Conservation (phyloP, 1,140 invertebrate genomes). For the Aplysia californica region DNA sequence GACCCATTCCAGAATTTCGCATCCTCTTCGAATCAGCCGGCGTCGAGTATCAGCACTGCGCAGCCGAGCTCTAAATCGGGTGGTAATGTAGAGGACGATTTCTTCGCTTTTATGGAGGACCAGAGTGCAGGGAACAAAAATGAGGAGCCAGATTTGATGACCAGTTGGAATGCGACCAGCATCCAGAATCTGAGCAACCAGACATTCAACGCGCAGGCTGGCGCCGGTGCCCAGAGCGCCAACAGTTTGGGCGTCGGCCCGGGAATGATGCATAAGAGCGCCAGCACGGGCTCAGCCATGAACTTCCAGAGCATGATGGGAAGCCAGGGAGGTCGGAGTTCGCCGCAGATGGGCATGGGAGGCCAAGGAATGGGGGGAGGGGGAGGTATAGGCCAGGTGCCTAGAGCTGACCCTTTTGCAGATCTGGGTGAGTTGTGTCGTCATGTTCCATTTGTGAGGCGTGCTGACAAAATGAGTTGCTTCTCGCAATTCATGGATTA, state of each 20-base stretch:
- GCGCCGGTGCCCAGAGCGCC: not conserved
- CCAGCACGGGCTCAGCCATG: conserved; percentile 35
- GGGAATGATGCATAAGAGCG: conserved; percentile 39
- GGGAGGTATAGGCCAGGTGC: conserved; percentile 30
- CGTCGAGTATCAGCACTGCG: not conserved
- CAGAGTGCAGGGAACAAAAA: not conserved
- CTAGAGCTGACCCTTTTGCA: conserved; percentile 60
- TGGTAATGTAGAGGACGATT: conserved; percentile 40
- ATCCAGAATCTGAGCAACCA: conserved; percentile 23
- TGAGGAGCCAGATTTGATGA: conserved; percentile 53
- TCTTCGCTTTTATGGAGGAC: conserved; percentile 49
- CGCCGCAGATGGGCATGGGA: conserved; percentile 18
- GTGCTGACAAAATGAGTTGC: no score
- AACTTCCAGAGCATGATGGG: conserved; percentile 27
- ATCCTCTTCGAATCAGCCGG: conserved; percentile 8
- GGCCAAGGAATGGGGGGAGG: no score
- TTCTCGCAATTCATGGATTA: no score
- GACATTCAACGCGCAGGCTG: conserved; percentile 21
- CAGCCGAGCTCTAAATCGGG: not conserved
- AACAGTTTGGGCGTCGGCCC: conserved; percentile 9
- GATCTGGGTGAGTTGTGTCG: conserved; percentile 60
- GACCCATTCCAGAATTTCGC: conserved; percentile 51
- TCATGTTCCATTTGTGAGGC: no score
- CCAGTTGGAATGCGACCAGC: conserved; percentile 53
- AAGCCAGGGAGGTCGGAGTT: conserved; percentile 2